Conservation (phyloP, 1,140 invertebrate species). For the Carposina sasakii region DNA sequence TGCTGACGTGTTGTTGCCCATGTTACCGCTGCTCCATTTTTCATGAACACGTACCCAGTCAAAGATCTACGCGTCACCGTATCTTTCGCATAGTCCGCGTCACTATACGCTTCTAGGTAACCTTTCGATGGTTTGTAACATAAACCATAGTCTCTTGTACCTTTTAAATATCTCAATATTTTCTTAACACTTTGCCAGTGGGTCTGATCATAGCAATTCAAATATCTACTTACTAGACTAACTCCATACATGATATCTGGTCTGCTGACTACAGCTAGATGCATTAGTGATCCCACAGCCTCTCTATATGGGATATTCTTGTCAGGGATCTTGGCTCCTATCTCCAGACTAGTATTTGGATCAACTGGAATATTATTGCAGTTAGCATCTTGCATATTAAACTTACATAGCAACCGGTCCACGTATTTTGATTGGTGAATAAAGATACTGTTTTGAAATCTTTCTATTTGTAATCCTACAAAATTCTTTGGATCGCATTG, state of each 20-base stretch:
- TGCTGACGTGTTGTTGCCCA: constrained; percentile 56
- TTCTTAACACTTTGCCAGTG: constrained; percentile 7
- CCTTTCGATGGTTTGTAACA: constrained; percentile 9
- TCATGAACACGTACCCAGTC: constrained; percentile 35
- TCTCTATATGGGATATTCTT: constrained; percentile 34
- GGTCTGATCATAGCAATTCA: not conserved
- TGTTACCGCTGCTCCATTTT: constrained; percentile 25
- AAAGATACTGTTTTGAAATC: constrained; percentile 16
- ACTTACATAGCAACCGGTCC: constrained; percentile 16
- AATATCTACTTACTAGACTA: constrained; percentile 7
- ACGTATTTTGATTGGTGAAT: constrained; percentile 29
- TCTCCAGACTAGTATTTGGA: constrained; percentile 20
- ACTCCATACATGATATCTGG: constrained; percentile 10
- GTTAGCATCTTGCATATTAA: constrained; percentile 23
- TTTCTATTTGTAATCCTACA: constrained; percentile 21
- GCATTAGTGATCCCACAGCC: constrained; percentile 38
- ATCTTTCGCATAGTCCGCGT: constrained; percentile 26
- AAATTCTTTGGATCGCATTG: constrained; percentile 16
- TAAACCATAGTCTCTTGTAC: constrained; percentile 17
- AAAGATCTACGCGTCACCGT: constrained; percentile 26
- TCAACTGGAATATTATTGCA: constrained; percentile 22
- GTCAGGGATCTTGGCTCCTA: too few species aligned
- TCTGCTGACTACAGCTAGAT: constrained; percentile 5
- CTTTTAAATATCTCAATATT: constrained; percentile 9
- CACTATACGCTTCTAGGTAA: constrained; percentile 14